Percentiles rank a stretch among this genome's conserved stretches.
Conservation (phyloP, 2,113 vertebrate species). For the Phocoena phocoena region DNA sequence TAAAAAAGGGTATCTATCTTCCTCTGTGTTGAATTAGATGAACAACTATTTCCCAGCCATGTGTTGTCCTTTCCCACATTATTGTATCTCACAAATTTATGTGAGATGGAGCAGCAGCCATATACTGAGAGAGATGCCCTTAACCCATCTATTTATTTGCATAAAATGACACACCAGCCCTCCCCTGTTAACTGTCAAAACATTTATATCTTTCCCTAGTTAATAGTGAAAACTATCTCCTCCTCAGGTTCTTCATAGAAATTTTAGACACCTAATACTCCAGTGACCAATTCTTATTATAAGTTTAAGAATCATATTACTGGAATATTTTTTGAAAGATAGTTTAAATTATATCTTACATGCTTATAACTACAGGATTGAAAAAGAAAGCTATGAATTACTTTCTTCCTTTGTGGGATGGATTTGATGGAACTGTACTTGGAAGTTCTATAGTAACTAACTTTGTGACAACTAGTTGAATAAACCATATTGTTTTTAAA, state of each 20-base stretch:
- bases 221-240: not conserved
- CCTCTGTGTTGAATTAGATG: not conserved
- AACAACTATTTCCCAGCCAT: not conserved
- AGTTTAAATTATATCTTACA: not conserved
- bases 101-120: not conserved
- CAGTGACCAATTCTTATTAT: not conserved
- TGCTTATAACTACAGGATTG: not conserved
- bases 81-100: not conserved
- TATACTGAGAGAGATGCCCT: not conserved
- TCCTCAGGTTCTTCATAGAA: not conserved
- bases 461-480: not conserved
- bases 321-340: not conserved
- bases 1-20: not conserved
- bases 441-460: not conserved
- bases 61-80: not conserved
- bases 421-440: not conserved
- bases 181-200: not conserved
- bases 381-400: not conserved
- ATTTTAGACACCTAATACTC: not conserved
- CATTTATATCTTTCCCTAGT: not conserved
- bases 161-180: not conserved
- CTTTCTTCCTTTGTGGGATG: not conserved
- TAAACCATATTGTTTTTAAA: not conserved
- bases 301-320: not conserved
- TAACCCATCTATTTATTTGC: not conserved